phyloP scores from a whole-genome alignment of 1,140 invertebrate genomes.

The Elysia chlorotica region DNA sequence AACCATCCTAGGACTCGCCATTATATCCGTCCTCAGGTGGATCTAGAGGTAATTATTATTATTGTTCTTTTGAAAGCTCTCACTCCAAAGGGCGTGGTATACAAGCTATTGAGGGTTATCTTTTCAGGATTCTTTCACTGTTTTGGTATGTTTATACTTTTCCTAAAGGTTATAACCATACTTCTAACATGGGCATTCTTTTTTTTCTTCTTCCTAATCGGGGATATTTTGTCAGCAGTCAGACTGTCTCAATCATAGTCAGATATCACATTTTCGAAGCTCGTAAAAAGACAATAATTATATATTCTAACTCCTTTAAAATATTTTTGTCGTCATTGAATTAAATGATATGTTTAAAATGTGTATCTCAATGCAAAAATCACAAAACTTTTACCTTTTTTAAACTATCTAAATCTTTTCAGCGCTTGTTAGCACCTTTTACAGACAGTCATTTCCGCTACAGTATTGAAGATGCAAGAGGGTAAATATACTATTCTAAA shows the following conservation, averaged over 20 bases:
- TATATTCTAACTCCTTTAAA: neutral
- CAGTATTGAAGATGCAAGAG: conserved; percentile 44
- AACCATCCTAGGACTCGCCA: conserved; percentile 82
- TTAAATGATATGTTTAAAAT: neutral
- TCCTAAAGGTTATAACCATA: too few species aligned
- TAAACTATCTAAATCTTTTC: conserved; percentile 59
- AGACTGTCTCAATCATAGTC: too few species aligned
- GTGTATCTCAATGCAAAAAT: neutral
- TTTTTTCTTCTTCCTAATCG: too few species aligned
- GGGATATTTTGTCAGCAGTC: too few species aligned
- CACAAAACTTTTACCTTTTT: neutral
- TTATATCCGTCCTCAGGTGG: conserved; percentile 72
- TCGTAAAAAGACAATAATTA: neutral
- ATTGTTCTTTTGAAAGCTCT: too few species aligned
- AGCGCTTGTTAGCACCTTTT: conserved; percentile 86
- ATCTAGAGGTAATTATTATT: conserved; percentile 63
- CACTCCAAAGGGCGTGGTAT: too few species aligned
- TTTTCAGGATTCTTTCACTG: too few species aligned
- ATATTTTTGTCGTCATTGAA: neutral
- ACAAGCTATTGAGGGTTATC: too few species aligned
- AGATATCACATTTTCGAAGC: too few species aligned
- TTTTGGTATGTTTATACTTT: too few species aligned
- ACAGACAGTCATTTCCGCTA: conserved; percentile 84
- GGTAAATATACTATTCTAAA: too few species aligned
- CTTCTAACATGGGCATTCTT: too few species aligned